Base-by-base conservation (phyloP, 2,797 vertebrate genomes). In the Nyctibius grandis region DNA sequence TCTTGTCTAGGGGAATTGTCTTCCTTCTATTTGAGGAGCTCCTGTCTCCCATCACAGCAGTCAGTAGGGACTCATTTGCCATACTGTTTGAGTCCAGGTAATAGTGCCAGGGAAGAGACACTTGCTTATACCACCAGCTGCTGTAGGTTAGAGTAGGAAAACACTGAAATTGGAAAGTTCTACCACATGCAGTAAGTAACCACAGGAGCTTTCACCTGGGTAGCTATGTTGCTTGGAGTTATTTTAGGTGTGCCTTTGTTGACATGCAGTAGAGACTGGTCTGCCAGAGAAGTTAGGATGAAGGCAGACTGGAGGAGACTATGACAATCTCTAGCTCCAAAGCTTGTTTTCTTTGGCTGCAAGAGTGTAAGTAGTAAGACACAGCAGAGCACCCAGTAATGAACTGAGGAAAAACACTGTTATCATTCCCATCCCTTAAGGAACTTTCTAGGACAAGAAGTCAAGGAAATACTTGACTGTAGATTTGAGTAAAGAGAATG, bases 151-250 rank as follows among this genome's bases (percentile, higher is more conserved):
- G 15, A 4, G 3, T 40, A 29, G 5, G 18, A 57, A 68, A 87
- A 65, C 29, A n/a, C 8, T 6, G 12, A 51, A 47, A n/a, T 4
- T 34, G 36, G 29, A 28, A 78, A 79, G 19, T 53, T 60, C 28
- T 84, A 5, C 25, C 0, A 0, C 11, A 22, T 0, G 1, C 10
- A 69, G 28, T 79, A 44, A 4, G 15, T 20, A 68, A 34, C 2
- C 50, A 61, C 10, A 26, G 21, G n/a, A 79, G 9, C 3, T 78
- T 56, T 38, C 33, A 53, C 9, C 10, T 11, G 10, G 5, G 2
- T 31, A 72, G 9, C 7, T n/a, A 31, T 81, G 11, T 6, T 51
- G 6, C 9, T 75, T 29, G 6, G 15, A 44, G 6, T 8, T 60
- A 29, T 21, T 68, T 87, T 54, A 44, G 3, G 5, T 40, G 9